Evolutionary conservation across 1,140 invertebrate species (phyloP).

Genomic region (Sarcophaga peregrina): DNA sequence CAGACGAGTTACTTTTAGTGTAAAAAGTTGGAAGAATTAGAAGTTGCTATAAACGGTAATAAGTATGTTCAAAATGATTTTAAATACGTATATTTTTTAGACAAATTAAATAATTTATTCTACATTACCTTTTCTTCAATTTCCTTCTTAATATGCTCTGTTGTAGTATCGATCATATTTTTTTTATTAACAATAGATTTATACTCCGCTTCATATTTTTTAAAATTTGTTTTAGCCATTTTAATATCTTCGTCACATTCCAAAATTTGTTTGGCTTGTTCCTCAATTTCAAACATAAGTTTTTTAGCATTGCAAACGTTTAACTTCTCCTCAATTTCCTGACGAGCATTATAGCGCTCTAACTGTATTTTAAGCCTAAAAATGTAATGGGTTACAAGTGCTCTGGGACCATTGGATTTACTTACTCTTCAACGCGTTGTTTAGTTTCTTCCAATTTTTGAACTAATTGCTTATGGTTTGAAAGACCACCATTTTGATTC

Average conservation of each 20-base stretch:
- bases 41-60: no score
- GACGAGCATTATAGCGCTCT: conserved; percentile 52
- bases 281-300: conserved; percentile 49
- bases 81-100: no score
- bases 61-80: no score
- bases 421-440: conserved; percentile 18
- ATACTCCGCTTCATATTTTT: conserved; percentile 41
- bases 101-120: no score
- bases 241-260: conserved; percentile 30
- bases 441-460: conserved; percentile 45
- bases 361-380: conserved; percentile 50
- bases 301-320: conserved; percentile 54
- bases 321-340: conserved; percentile 53
- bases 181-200: conserved; percentile 31
- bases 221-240: conserved; percentile 30
- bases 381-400: neutral
- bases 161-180: conserved; percentile 32
- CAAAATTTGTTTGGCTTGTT: conserved; percentile 44
- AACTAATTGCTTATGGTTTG: conserved; percentile 48
- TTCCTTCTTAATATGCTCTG: conserved; percentile 43
- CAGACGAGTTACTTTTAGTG: no score
- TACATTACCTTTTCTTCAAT: conserved; percentile 48
- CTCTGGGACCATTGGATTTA: neutral
- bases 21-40: no score
- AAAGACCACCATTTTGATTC: conserved; percentile 62